Evolutionary conservation across 2,888 invertebrate species (phyloP), one percentile per base, ranked within the genome.

Genomic region (Cantharis rufa): DNA sequence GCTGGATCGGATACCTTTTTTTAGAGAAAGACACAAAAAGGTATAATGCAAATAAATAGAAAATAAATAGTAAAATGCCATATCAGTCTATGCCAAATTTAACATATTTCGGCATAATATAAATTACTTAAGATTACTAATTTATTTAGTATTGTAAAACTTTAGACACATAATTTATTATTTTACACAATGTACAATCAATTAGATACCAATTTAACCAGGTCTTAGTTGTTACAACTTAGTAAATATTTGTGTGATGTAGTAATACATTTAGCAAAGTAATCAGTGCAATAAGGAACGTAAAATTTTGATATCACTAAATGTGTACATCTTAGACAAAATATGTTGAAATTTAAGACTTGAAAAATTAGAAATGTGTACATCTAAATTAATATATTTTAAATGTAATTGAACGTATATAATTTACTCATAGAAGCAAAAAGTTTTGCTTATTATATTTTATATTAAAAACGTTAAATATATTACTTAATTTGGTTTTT

Each of bases 1-100:
- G 1, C 84, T 94, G 10, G 96, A 97, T 75, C 83, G 88, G 79
- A 85, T 88, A 80, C 86, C 87, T 13, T 85, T 82, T 72, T 84
- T 87, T 79, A 83, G 84, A 64, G 78, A 78, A 27, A 81, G 82
- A 78, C 75, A 80, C 69, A 81, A 81, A 77, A 48, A n/a, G 1
- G 1, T 13, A 48, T 48, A 48, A n/a, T n/a, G 3, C 32, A 48
- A 7, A 48, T 3, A n/a, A 48, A 48, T 24, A 48, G n/a, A 9
- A 13, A n/a, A 9, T n/a, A 48, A 48, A n/a, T 2, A 48, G 48
- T 48, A n/a, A n/a, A n/a, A 7, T 48, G 48, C 48, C 48, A 48
- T 48, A 48, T 48, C 48, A 48, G n/a, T 48, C n/a, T 48, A 48
- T n/a, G 48, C 48, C n/a, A 48, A 48, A 48, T 48, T 48, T 4